These are phyloP conservation scores for Diglossa brunneiventris DNA, from an alignment of 2,113 vertebrate genomes.

Conservation along the genomic window DNA sequence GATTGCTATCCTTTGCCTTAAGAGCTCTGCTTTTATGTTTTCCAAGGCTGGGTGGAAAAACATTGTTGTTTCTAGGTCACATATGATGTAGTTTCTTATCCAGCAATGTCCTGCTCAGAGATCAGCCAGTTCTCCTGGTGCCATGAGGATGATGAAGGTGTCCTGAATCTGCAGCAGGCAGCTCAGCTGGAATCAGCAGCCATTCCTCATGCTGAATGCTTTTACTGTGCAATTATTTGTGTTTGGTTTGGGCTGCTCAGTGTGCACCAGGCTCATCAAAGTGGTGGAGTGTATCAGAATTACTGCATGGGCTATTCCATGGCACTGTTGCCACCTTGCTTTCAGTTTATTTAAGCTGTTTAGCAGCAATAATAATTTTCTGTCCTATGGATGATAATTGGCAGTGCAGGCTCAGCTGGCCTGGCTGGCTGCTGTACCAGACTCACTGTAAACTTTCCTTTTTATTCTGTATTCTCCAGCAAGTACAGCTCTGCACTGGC, in stretches of 20 bases:
- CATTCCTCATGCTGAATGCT: neutral
- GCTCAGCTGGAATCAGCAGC: neutral
- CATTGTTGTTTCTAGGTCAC: neutral
- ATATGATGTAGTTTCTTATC: neutral
- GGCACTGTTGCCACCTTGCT: neutral
- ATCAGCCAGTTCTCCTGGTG: neutral
- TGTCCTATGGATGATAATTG: neutral
- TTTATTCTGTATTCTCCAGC: neutral
- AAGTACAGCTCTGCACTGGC: neutral
- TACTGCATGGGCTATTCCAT: neutral
- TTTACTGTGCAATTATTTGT: neutral
- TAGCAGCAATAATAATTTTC: neutral
- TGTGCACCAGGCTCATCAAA: neutral
- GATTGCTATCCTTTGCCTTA: neutral
- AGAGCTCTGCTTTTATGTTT: slow-evolving; percentile 1
- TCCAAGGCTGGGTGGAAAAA: slow-evolving; percentile 3
- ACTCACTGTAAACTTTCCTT: neutral
- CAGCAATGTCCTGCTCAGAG: neutral
- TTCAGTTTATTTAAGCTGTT: neutral
- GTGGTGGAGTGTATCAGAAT: neutral
- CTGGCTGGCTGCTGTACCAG: neutral
- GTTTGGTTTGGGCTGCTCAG: neutral
- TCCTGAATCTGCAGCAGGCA: neutral
- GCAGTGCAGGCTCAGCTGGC: neutral
- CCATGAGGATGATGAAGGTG: neutral